These are phyloP conservation scores for Umimayanthus kanabou DNA, from an alignment of 92 coral and sea anemone species.

Conservation along the genomic window DNA sequence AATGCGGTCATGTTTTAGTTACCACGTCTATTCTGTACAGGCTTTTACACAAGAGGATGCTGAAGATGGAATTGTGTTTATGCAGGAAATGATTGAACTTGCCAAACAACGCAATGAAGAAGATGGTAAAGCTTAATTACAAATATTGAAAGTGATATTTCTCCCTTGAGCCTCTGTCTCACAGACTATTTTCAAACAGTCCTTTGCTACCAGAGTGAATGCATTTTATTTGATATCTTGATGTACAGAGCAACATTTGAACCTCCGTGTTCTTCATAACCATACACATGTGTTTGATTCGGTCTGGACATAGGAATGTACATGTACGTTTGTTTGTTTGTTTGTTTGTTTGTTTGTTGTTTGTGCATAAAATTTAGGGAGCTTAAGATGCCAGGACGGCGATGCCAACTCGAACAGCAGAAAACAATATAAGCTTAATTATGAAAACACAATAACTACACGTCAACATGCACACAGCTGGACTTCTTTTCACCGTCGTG, in stretches of 20 bases:
- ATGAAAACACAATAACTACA: too few relatives aligned
- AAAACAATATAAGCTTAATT: too few relatives aligned
- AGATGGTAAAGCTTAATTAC: constrained; percentile 55
- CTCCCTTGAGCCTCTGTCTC: too few relatives aligned
- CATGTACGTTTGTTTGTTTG: neutral
- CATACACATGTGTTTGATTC: neutral
- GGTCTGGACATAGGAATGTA: neutral
- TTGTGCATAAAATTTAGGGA: too few relatives aligned
- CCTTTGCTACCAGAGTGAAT: too few relatives aligned
- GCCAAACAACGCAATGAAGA: constrained; percentile 94
- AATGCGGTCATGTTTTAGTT: neutral
- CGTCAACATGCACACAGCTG: too few relatives aligned
- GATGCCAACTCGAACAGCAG: too few relatives aligned
- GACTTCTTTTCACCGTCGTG: too few relatives aligned
- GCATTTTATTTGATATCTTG: neutral
- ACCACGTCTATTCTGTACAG: constrained; percentile 27
- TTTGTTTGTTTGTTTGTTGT: too few relatives aligned
- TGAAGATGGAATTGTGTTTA: constrained; percentile 95
- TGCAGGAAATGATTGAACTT: constrained; percentile 98
- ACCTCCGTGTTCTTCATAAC: neutral
- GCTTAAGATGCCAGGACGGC: too few relatives aligned
- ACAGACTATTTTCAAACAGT: too few relatives aligned
- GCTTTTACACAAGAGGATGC: constrained; percentile 88
- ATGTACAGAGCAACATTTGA: neutral
- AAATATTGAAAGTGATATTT: neutral